A percentile compares a stretch with the other conserved stretches of the same genome.
phyloP scores from a whole-genome alignment of 1,140 invertebrate species.

The Aphelinus certus region DNA sequence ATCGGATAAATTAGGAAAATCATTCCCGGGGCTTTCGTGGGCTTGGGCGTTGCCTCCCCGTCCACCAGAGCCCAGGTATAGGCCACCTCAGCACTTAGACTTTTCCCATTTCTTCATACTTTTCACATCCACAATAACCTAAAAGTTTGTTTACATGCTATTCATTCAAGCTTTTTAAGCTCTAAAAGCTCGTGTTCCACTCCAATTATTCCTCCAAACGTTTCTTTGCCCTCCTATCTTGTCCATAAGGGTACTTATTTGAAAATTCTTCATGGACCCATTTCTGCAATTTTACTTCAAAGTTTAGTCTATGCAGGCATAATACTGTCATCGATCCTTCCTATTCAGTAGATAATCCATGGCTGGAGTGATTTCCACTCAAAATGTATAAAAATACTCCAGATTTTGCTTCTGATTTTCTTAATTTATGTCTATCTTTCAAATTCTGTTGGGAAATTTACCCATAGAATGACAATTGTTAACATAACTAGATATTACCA shows the following conservation, averaged over 20 bases:
- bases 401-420: constrained; percentile 4
- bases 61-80: constrained; percentile 45
- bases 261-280: constrained; percentile 73
- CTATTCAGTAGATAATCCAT: constrained; percentile 6
- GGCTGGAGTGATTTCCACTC: not conserved
- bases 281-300: constrained; percentile 78
- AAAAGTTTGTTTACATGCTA: constrained; percentile 71
- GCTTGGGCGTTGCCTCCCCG: constrained; percentile 52
- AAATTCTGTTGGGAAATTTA: not conserved
- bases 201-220: constrained; percentile 59
- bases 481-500: constrained; percentile 3
- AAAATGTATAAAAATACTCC: constrained; percentile 10
- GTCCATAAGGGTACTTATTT: constrained; percentile 58
- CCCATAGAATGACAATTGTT: not conserved
- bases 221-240: constrained; percentile 65
- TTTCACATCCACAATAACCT: constrained; percentile 57
- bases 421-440: not conserved
- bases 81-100: constrained; percentile 40
- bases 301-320: constrained; percentile 58
- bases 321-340: not conserved
- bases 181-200: constrained; percentile 69
- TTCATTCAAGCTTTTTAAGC: constrained; percentile 67
- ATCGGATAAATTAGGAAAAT: constrained; percentile 44
- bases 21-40: constrained; percentile 39
- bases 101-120: constrained; percentile 51